Evolutionary conservation across 37 sponge, comb jelly and placozoan species (phyloP), one percentile per base, ranked within the genome.

Genomic region (Cladorhizidae sp.): DNA sequence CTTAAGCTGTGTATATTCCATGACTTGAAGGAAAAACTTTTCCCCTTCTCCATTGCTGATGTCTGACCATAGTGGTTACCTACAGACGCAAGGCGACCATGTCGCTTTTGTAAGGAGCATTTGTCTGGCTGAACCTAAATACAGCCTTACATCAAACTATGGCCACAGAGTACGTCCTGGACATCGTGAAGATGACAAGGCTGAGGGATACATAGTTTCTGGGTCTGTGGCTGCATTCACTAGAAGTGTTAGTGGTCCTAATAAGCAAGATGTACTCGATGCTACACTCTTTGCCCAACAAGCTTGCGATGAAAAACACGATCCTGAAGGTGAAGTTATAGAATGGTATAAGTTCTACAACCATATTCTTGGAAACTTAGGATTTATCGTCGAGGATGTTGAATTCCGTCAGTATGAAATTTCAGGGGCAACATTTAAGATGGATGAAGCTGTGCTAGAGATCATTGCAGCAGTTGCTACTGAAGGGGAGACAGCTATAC

Each of bases 231-330:
- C 26, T 43, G 71, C 71, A 26, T 71, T 71, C n/a, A 41, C 71
- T 22, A 17, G 11, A 2, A 71, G 15, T 41, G 45, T 71, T 22
- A 41, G 1, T 42, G 71, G 25, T 36, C 3, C 5, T 17, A 2
- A 5, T 1, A 71, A 71, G 45, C 71, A 71, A 17, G 71, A 71
- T 42, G 41, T 71, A 12, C 42, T 71, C 22, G 71, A 71, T 42
- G 33, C 71, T 38, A 71, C 71, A 2, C 71, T 71, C 25, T 71
- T 71, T 14, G 71, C 71, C 5, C 71, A 71, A 26, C 71, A 41
- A 2, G 42, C 43, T 41, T 42, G 45, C 45, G 15, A 71, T 25
- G 26, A 17, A 45, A 71, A 71, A n/a, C 22, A 41, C 26, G 45
- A 71, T 42, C 71, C 40, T 8, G 71, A 40, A 23, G 15, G 1